Evolutionary conservation across 1,140 invertebrate genomes (phyloP), one percentile per base, ranked within the genome.

Genomic region (Ceratoteleas bidentatus): DNA sequence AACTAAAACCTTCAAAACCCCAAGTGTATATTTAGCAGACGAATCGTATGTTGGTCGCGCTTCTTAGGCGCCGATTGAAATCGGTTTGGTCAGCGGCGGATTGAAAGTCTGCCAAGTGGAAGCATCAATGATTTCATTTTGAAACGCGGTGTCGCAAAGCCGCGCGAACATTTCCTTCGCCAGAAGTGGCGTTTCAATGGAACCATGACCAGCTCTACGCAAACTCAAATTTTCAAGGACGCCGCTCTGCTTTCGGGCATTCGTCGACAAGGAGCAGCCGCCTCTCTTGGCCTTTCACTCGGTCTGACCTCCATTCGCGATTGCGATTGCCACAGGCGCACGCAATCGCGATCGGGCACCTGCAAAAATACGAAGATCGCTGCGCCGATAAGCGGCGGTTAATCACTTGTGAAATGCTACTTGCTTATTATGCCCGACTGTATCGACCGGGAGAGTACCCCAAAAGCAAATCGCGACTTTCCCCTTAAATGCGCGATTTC

Each of bases 281-380:
- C 36, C 78, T 69, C 70, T 68, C 79, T 70, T 78, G 76, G 76
- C 81, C 81, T 84, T 84, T 84, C 81, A 84, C 81, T 84, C 62
- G 43, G 65, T 52, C 62, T 75, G 81, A 74, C 81, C 81, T 83
- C 75, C 75, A 83, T 79, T 83, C 65, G 9, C 66, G 47, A 57
- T 38, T 72, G 65, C 69, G 64, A 69, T 64, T 69, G 9, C 34
- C 4, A 64, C 15, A 11, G 56, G 56, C 24, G 40, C 68, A 77
- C 45, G 74, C 73, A 73, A 70, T 49, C 50, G 10, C 49, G 57
- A 65, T 70, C 66, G 64, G 61, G 14, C 73, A 77, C 66, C 68
- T 82, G 68, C 45, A 77, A 82, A 77, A 69, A 62, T n/a, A 53
- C 14, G 0, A 49, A 52, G 32, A 58, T 68, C 32, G 49, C 61